A percentile compares a stretch with the other conserved stretches of the same genome.
Conservation (phyloP, 2,113 vertebrate genomes). For the Callospermophilus lateralis region DNA sequence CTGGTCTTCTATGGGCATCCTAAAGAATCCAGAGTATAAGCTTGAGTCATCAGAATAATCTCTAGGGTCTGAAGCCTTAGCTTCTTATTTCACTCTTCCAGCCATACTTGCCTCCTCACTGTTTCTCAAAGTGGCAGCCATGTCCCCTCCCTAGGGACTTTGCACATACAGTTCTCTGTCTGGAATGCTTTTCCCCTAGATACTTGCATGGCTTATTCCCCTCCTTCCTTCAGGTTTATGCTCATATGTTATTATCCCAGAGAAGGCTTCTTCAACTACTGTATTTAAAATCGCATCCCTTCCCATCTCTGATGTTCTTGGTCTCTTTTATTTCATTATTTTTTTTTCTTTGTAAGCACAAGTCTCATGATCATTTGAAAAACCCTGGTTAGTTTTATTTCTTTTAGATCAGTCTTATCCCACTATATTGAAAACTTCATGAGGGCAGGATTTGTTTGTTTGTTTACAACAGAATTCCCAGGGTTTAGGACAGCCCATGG, state of each 20-base stretch:
- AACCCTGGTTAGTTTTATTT: neutral
- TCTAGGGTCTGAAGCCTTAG: neutral
- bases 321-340: neutral
- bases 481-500: neutral
- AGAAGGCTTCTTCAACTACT: neutral
- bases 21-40: slow-evolving; percentile 2
- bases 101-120: neutral
- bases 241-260: neutral
- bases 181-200: neutral
- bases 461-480: neutral
- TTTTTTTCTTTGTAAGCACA: neutral
- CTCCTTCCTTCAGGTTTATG: slow-evolving; percentile 4
- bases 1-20: neutral
- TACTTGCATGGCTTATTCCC: neutral
- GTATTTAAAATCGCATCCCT: neutral
- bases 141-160: neutral
- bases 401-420: neutral
- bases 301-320: neutral
- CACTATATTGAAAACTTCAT: neutral
- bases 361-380: neutral
- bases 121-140: neutral
- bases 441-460: neutral
- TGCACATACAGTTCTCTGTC: neutral
- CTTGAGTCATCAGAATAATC: neutral
- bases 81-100: neutral